Evolutionary conservation across 2,888 invertebrate species (phyloP).

Genomic region (Leptinotarsa peninsularis): DNA sequence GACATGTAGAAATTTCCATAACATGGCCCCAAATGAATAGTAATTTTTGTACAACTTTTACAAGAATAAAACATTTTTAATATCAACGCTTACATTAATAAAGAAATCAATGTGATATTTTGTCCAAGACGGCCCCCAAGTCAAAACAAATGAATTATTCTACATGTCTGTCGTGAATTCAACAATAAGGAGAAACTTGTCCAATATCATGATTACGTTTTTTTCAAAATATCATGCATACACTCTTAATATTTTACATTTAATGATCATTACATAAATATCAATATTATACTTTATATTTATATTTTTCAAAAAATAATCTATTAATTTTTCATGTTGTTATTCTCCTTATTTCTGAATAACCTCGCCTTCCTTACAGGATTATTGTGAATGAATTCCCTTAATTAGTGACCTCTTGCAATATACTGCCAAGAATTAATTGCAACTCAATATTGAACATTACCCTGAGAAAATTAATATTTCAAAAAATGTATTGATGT

Average conservation of each 20-base stretch:
- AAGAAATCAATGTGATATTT: constrained; percentile 48
- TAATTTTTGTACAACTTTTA: constrained; percentile 60
- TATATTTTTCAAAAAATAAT: constrained; percentile 67
- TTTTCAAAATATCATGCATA: constrained; percentile 62
- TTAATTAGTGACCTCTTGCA: constrained; percentile 56
- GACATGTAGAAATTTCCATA: constrained; percentile 57
- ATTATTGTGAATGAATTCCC: constrained; percentile 67
- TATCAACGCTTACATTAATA: constrained; percentile 55
- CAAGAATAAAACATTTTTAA: constrained; percentile 61
- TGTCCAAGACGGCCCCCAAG: constrained; percentile 55
- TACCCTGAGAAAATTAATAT: neutral
- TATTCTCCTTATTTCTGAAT: constrained; percentile 64
- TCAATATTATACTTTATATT: constrained; percentile 59
- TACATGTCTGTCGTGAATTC: constrained; percentile 63
- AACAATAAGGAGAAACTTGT: constrained; percentile 65
- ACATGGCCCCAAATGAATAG: constrained; percentile 58
- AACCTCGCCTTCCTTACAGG: constrained; percentile 65
- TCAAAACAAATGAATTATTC: constrained; percentile 50
- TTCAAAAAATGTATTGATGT: neutral
- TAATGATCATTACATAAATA: constrained; percentile 64
- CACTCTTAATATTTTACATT: constrained; percentile 62
- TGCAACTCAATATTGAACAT: neutral
- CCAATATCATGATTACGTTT: constrained; percentile 60
- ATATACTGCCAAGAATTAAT: constrained; percentile 25
- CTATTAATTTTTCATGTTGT: constrained; percentile 58